Evolutionary conservation across 2,797 vertebrate genomes (phyloP), one percentile per base, ranked within the genome.

Genomic region (Antrozous pallidus): DNA sequence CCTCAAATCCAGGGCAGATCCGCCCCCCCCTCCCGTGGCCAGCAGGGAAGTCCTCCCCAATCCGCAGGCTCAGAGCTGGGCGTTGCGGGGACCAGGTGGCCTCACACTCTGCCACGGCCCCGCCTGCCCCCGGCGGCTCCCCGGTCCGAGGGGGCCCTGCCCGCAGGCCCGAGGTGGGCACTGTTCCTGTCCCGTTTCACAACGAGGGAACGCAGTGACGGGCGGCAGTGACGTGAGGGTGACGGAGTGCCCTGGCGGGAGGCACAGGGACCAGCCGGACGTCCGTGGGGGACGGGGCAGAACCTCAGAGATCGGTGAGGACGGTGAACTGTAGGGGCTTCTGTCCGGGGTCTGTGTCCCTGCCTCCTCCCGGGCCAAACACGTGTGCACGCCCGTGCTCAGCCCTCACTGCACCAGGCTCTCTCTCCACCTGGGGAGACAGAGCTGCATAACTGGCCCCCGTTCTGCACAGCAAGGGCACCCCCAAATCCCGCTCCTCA

Each of bases 81-180:
- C n/a, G n/a, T n/a, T n/a, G n/a, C n/a, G n/a, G n/a, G n/a, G n/a
- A n/a, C n/a, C 86, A n/a, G 42, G 18, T 1, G 9, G 38, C 61
- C 33, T 38, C 31, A 22, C 5, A 9, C 8, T 20, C 22, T 54
- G 51, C 51, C 51, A 0, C 0, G 0, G 6, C n/a, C 33, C 58
- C 51, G 24, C 61, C 51, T 2, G 49, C 3, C n/a, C 33, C 14
- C 0, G 33, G 38, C n/a, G 8, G 3, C 24, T 14, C 22, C 0
- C 0, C 5, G 14, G 33, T 7, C 8, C 17, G 6, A 12, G 16
- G 12, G 18, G 24, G 17, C 58, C n/a, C 13, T 47, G 8, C 36
- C 17, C 4, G 0, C 5, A 7, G 4, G 45, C 33, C 33, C 0
- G 20, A 12, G 36, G 16, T 0, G 26, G 65, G 17, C 18, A 0